phyloP scores from a whole-genome alignment of 2,888 invertebrate species.

The Bruchidius siliquastri region DNA sequence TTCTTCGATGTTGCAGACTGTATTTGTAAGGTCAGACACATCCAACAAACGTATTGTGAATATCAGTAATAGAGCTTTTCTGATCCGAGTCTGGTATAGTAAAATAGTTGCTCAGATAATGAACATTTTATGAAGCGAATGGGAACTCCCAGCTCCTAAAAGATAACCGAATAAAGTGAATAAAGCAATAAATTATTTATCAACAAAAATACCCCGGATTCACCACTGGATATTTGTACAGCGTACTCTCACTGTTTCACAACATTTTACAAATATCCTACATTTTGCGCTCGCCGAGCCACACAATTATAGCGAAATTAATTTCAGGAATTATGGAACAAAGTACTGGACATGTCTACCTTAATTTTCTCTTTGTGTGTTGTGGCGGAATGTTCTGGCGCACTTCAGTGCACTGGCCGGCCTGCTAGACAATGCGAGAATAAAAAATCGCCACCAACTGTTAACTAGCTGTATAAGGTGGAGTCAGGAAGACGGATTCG shows the following conservation, averaged over 20 bases:
- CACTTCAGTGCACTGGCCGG: not conserved
- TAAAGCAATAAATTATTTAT: too few species aligned
- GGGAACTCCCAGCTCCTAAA: too few species aligned
- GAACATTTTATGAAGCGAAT: too few species aligned
- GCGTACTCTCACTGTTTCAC: not conserved
- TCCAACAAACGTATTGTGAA: too few species aligned
- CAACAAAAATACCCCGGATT: not conserved
- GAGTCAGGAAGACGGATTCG: too few species aligned
- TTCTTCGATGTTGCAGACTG: too few species aligned
- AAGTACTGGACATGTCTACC: not conserved
- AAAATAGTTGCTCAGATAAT: too few species aligned
- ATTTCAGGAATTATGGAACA: conserved; percentile 1
- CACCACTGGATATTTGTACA: not conserved
- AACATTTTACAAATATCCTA: conserved; percentile 1
- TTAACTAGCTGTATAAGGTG: not conserved
- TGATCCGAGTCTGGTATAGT: too few species aligned
- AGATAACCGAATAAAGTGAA: not conserved
- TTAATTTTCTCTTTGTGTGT: not conserved
- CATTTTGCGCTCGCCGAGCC: conserved; percentile 2
- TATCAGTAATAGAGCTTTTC: too few species aligned
- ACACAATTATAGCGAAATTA: conserved; percentile 5
- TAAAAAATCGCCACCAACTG: not conserved
- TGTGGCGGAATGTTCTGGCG: not conserved
- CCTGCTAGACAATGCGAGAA: not conserved
- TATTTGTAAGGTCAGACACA: too few species aligned